These are phyloP conservation scores for Agrochola litura DNA, from an alignment of 2,888 invertebrate species.

Conservation along the genomic window DNA sequence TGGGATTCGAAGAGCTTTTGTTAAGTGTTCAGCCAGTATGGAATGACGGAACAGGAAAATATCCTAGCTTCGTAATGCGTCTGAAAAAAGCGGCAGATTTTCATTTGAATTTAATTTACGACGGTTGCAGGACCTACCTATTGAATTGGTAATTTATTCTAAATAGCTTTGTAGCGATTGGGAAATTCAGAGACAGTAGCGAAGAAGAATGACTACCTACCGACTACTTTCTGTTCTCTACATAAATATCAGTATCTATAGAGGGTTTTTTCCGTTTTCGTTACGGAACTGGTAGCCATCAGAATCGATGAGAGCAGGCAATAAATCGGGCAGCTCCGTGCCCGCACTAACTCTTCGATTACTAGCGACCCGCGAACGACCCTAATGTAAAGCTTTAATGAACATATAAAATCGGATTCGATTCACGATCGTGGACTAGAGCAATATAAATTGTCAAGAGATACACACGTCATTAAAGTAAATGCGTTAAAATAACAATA, in stretches of 20 bases:
- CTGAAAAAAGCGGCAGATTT: conserved; percentile 47
- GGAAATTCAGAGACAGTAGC: conserved; percentile 19
- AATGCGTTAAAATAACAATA: conserved; percentile 55
- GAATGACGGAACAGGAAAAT: conserved; percentile 79
- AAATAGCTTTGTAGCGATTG: conserved; percentile 34
- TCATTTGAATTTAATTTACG: conserved; percentile 57
- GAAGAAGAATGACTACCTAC: conserved; percentile 6
- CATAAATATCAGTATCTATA: conserved; percentile 1
- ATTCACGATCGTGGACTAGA: conserved; percentile 51
- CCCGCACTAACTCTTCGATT: conserved; percentile 83
- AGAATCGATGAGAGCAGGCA: conserved; percentile 73
- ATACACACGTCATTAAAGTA: conserved; percentile 53
- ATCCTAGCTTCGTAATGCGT: conserved; percentile 65
- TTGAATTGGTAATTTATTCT: conserved; percentile 53
- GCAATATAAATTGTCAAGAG: conserved; percentile 51
- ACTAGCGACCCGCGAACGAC: conserved; percentile 78
- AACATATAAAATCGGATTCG: conserved; percentile 68
- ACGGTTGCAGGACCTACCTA: conserved; percentile 15
- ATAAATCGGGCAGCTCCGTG: conserved; percentile 77
- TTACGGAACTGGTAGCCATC: conserved; percentile 50
- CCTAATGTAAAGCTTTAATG: conserved; percentile 77
- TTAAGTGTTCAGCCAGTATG: conserved; percentile 83
- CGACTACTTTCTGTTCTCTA: conserved; percentile 30
- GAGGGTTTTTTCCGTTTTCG: conserved; percentile 50
- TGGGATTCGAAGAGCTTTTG: conserved; percentile 85